Conservation (phyloP, 2,113 vertebrate species). For the Calyptomena viridis region DNA sequence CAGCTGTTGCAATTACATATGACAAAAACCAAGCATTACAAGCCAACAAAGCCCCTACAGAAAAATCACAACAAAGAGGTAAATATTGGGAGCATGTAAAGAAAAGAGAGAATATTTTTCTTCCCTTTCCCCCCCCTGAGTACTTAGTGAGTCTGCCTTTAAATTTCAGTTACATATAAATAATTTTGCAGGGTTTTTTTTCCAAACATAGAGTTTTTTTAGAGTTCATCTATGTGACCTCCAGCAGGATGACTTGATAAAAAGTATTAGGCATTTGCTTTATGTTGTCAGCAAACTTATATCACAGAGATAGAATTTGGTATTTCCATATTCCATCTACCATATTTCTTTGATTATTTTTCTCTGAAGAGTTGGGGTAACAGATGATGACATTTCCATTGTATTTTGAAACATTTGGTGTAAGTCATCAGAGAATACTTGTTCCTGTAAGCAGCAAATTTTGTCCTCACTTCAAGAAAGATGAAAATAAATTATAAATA, state of each 20-base stretch:
- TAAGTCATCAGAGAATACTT: neutral
- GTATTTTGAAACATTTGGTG: neutral
- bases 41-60: constrained; percentile 70
- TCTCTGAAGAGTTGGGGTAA: neutral
- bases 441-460: neutral
- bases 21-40: constrained; percentile 90
- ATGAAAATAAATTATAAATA: neutral
- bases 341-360: neutral
- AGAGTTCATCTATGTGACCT: neutral
- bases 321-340: neutral
- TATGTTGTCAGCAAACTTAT: neutral
- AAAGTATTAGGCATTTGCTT: neutral
- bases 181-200: neutral
- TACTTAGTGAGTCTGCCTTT: neutral
- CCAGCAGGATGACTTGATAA: neutral
- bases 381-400: neutral
- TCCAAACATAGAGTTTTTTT: neutral
- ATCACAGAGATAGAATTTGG: neutral
- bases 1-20: constrained; percentile 95
- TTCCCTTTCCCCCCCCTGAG: neutral
- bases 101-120: neutral
- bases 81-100: neutral
- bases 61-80: constrained; percentile 89
- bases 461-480: neutral
- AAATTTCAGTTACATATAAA: neutral